Conservation (phyloP, 2,113 vertebrate genomes). For the Lepidothrix coronata region DNA sequence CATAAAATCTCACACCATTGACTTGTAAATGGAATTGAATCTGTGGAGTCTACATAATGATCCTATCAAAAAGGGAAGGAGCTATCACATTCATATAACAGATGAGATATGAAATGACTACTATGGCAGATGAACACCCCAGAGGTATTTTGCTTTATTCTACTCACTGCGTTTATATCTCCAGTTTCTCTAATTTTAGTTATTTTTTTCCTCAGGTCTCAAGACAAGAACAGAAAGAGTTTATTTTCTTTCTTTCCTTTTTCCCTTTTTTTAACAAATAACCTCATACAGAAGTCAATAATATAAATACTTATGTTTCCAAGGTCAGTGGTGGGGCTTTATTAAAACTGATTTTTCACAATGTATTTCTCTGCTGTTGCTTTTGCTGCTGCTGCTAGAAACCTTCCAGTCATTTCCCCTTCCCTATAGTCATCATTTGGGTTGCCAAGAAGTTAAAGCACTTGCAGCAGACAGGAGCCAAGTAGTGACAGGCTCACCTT, state of each 20-base stretch:
- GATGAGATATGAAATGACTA: conserved; percentile 78
- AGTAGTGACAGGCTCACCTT: background rate
- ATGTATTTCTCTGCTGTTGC: conserved; percentile 45
- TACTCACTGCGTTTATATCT: conserved; percentile 73
- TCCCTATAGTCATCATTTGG: background rate
- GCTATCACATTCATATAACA: conserved; percentile 74
- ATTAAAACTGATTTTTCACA: conserved; percentile 82
- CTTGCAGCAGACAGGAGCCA: background rate
- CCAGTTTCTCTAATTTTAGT: conserved; percentile 78
- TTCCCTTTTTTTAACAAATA: conserved; percentile 53
- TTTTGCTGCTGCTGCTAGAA: conserved; percentile 46
- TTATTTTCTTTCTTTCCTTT: background rate
- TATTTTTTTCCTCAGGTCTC: conserved; percentile 74
- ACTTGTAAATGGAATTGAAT: conserved; percentile 83
- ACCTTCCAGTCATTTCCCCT: background rate
- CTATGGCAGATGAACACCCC: conserved; percentile 76
- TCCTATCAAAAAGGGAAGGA: conserved; percentile 74
- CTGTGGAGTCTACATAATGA: conserved; percentile 77
- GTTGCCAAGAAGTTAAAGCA: background rate
- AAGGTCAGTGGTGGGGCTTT: conserved; percentile 74
- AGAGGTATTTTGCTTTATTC: conserved; percentile 80
- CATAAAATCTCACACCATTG: conserved; percentile 81
- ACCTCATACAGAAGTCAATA: conserved; percentile 73
- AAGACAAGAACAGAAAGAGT: conserved; percentile 69
- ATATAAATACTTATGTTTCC: conserved; percentile 74